phyloP scores from a whole-genome alignment of 2,797 vertebrate species.

The Catharus ustulatus region DNA sequence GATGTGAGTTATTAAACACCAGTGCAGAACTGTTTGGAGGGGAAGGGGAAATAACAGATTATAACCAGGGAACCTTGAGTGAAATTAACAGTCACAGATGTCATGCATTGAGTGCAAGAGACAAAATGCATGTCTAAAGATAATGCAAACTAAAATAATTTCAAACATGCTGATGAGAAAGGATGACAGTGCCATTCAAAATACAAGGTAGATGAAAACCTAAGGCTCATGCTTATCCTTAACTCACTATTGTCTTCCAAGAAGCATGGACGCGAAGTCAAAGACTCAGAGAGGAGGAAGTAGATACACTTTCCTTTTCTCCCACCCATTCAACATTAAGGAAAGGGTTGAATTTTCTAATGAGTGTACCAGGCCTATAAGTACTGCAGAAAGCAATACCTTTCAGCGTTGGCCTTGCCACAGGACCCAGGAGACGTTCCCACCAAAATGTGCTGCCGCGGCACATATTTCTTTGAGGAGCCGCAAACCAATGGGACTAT shows the following conservation, averaged over 20 bases:
- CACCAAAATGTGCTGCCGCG: neutral
- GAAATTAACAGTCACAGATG: neutral
- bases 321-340: neutral
- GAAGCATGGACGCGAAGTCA: neutral
- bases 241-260: neutral
- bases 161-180: slow-evolving; percentile 1
- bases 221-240: neutral
- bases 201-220: neutral
- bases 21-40: neutral
- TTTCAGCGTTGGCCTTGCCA: neutral
- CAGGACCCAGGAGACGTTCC: neutral
- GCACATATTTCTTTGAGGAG: neutral
- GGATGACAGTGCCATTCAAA: neutral
- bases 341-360: neutral
- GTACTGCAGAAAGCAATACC: neutral
- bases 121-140: neutral
- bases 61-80: neutral
- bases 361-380: fast-evolving
- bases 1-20: neutral
- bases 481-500: fast-evolving
- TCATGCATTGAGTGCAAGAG: neutral
- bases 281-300: neutral
- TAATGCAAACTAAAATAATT: slow-evolving; percentile 6
- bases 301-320: neutral
- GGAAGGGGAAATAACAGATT: neutral